Evolutionary conservation across 2,113 vertebrate genomes (phyloP).

Genomic region (Thamnaconus septentrionalis): DNA sequence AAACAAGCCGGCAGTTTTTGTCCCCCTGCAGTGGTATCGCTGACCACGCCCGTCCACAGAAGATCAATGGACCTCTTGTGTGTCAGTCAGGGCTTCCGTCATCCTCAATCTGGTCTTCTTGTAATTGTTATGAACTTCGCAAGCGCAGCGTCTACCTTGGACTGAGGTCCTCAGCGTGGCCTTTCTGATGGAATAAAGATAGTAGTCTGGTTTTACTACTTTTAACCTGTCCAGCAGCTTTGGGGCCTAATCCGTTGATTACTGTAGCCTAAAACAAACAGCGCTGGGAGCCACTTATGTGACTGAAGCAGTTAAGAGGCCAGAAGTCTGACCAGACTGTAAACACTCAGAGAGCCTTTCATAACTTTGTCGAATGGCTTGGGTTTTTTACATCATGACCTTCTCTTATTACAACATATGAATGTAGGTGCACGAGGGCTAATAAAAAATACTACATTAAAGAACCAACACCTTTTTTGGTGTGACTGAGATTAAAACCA

Average conservation of each 20-base stretch:
- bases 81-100: no score
- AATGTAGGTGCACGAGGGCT: no score
- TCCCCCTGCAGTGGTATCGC: not conserved
- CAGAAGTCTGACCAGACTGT: not conserved
- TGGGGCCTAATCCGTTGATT: slow-evolving; percentile 39
- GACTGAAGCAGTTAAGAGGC: slow-evolving; percentile 2
- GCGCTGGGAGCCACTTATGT: slow-evolving; percentile 16
- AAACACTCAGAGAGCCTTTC: slow-evolving; percentile 1
- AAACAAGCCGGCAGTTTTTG: not conserved
- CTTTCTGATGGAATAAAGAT: slow-evolving; percentile 9
- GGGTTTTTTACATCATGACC: no score
- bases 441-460: no score
- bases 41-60: slow-evolving; percentile 24
- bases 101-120: no score
- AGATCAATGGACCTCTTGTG: no score
- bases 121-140: no score
- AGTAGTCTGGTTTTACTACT: slow-evolving; percentile 35
- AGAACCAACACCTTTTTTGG: no score
- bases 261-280: slow-evolving; percentile 18
- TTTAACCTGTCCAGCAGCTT: slow-evolving; percentile 42
- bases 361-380: no score
- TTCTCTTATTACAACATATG: no score
- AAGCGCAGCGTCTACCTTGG: no score
- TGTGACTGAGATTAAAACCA: no score
- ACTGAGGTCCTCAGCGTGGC: not conserved